Percentiles rank a stretch among this genome's conserved stretches.
Evolutionary conservation across 53 echinoderm and acorn worm species (phyloP).

Genomic region (Temnopleurus reevesii): DNA sequence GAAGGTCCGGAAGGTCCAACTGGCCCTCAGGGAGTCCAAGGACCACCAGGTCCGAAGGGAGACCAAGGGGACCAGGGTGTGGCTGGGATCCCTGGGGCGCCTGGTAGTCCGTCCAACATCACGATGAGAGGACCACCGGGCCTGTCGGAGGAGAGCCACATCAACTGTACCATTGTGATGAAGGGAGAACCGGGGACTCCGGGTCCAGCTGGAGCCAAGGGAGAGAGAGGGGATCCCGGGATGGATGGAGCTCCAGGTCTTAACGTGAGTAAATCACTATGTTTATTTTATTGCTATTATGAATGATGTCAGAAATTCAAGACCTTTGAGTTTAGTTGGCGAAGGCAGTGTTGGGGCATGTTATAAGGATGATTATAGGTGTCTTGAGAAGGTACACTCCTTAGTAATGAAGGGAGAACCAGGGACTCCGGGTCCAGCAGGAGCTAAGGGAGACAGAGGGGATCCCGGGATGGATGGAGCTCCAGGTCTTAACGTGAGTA

Average conservation of each 20-base stretch:
- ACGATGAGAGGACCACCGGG: slow-evolving; percentile 58
- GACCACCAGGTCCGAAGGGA: slow-evolving; percentile 51
- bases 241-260: background rate
- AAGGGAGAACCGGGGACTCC: slow-evolving; percentile 32
- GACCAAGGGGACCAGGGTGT: slow-evolving; percentile 37
- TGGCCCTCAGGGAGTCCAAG: background rate
- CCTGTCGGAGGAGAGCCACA: slow-evolving; percentile 35
- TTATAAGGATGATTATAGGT: too few species aligned
- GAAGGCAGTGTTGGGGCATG: too few species aligned
- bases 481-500: slow-evolving; percentile 8
- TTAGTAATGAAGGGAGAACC: slow-evolving; percentile 20
- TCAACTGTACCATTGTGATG: slow-evolving; percentile 44
- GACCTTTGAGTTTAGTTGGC: too few species aligned
- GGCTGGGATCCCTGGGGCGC: slow-evolving; percentile 52
- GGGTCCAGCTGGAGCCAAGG: background rate
- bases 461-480: background rate
- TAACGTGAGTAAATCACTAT: background rate
- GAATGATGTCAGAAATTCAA: too few species aligned
- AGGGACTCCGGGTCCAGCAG: background rate
- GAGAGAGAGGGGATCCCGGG: background rate
- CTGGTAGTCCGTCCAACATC: slow-evolving; percentile 43
- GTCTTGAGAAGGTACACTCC: too few species aligned
- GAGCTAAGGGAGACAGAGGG: background rate
- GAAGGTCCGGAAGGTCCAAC: background rate
- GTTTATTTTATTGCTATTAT: background rate